Evolutionary conservation across 2,888 invertebrate genomes (phyloP), one percentile per base, ranked within the genome.

Genomic region (Eupithecia exiguata): DNA sequence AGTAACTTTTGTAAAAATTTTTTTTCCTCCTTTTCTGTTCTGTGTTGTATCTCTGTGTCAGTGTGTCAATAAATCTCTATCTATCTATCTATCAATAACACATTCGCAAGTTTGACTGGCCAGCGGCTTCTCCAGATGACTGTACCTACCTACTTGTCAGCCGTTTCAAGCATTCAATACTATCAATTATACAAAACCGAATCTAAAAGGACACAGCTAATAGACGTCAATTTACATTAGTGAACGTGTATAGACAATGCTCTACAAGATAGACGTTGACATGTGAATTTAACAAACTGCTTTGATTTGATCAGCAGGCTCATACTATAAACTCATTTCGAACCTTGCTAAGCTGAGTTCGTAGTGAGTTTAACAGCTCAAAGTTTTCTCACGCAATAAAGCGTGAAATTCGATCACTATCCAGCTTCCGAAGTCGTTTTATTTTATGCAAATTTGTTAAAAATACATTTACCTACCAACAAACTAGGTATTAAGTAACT

Each of bases 161-260:
- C 61, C 21, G 40, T 49, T 53, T 68, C 53, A 62, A 68, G 68
- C 9, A 58, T 46, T 43, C 61, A 67, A 46, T 65, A 46, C 49
- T 35, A n/a, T 2, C 46, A n/a, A 68, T 71, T 67, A 67, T 36
- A 71, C 70, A 66, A 21, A 75, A 71, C 70, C 25, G 35, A 73
- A 69, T 70, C 46, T 35, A 72, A 74, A 73, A 74, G 69, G 70
- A 58, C 63, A 69, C 68, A 68, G 38, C 61, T 76, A 74, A 79
- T 79, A 76, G 76, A 68, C 68, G 68, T 72, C 72, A 75, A 73
- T 74, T 72, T 36, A 68, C 67, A 76, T 72, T 69, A 72, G 58
- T 36, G 61, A 72, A 66, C 18, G 5, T 4, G 25, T n/a, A 58
- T 58, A 14, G 58, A 58, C 21, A 58, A 58, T 58, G 58, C 14